Base-by-base conservation (phyloP, 1,140 invertebrate genomes). In the Eufriesea mexicana region DNA sequence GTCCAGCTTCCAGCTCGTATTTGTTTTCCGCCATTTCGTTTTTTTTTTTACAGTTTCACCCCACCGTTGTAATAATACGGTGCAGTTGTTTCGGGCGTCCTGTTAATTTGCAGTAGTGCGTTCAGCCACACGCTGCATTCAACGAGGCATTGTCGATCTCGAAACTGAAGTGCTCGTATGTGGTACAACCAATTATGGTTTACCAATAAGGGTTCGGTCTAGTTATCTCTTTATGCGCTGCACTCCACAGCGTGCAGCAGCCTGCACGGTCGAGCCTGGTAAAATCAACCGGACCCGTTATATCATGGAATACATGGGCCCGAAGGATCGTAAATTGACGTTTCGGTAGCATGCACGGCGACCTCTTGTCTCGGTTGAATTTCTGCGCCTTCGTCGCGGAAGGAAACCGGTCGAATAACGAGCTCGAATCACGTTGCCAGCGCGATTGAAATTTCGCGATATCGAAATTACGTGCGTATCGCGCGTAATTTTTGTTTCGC, bases 171-270 rank as follows among this genome's bases (percentile, higher is more conserved):
- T 85, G 75, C 74, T 82, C 74, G 47, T 66, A 64, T n/a, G 68
- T 59, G 45, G 61, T 71, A 83, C 51, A 80, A 83, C 70, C 79
- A 71, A 85, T 81, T 87, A 86, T 83, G 84, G 84, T 71, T 83
- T 83, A 86, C 79, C 86, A 86, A 87, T 86, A 87, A 87, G 84
- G 76, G 84, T 62, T 75, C 64, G 84, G 61, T 57, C 80, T 83
- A 64, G 84, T 83, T 85, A 85, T 61, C 84, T 82, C 78, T 86
- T 86, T 85, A 86, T 68, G 25, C 18, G 79, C 70, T 59, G 64
- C 35, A 51, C 67, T 57, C 20, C 42, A 42, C 45, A 49, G 12
- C 20, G 54, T 35, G 25, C 70, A 47, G 42, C 12, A 5, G 20
- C 18, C 4, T 70, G 42, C n/a, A n/a, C 23, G 25, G 45, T 25